Conservation (phyloP, 1,140 invertebrate genomes). For the Agraylea sexmaculata region DNA sequence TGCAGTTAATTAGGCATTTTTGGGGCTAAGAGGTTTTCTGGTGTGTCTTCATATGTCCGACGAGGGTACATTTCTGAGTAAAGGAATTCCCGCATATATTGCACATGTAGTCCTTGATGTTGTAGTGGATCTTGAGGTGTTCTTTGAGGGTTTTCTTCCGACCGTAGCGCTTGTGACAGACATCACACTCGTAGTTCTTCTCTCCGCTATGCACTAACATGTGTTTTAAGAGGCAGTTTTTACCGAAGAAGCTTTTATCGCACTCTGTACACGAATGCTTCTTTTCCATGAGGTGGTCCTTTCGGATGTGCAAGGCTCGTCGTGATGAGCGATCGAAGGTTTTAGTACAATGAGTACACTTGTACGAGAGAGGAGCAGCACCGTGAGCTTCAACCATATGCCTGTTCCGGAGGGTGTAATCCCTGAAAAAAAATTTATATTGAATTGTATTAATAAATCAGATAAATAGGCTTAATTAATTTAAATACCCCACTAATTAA, state of each 20-base stretch:
- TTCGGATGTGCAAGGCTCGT: constrained; percentile 31
- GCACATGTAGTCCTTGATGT: constrained; percentile 26
- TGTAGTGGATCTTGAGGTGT: constrained; percentile 38
- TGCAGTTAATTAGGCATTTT: too few species aligned
- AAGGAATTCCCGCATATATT: constrained; percentile 23
- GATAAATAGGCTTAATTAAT: too few species aligned
- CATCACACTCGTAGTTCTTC: constrained; percentile 61
- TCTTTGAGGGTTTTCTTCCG: constrained; percentile 66
- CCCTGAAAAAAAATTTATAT: too few species aligned
- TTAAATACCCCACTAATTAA: too few species aligned
- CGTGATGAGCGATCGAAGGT: constrained; percentile 20
- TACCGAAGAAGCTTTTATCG: constrained; percentile 58
- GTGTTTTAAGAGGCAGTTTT: constrained; percentile 59
- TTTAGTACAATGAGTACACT: constrained; percentile 28
- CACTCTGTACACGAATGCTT: constrained; percentile 38
- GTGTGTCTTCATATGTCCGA: too few species aligned
- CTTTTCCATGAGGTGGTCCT: constrained; percentile 30
- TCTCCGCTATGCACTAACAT: constrained; percentile 61
- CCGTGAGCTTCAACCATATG: constrained; percentile 28
- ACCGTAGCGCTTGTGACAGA: constrained; percentile 65
- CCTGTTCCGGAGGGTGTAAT: constrained; percentile 26
- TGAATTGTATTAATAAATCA: too few species aligned
- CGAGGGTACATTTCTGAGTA: too few species aligned
- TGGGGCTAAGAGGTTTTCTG: too few species aligned
- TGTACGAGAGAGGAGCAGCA: constrained; percentile 21